Conservation (phyloP, 2,888 invertebrate species). For the Drymonia ruficornis region DNA sequence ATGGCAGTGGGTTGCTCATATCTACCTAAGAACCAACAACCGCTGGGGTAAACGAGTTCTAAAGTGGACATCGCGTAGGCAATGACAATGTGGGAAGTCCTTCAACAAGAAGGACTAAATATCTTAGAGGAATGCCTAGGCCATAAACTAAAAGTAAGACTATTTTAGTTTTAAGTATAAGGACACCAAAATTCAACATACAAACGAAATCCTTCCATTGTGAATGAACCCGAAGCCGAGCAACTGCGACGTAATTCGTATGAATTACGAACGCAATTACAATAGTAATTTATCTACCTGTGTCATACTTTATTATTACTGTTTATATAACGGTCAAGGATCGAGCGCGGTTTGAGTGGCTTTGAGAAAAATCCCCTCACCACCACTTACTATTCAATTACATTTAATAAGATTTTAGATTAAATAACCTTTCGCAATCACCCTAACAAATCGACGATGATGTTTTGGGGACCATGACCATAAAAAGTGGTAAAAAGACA, state of each 20-base stretch:
- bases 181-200: no score
- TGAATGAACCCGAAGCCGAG: conserved; percentile 12
- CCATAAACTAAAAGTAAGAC: no score
- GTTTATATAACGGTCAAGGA: conserved; percentile 23
- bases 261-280: conserved; percentile 18
- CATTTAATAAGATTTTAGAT: no score
- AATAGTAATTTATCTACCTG: conserved; percentile 12
- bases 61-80: conserved; percentile 5
- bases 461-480: no score
- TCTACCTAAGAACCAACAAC: conserved; percentile 5
- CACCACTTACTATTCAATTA: background rate
- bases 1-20: conserved; percentile 2
- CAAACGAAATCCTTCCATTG: background rate
- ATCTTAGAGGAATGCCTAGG: no score
- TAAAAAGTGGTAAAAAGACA: no score
- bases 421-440: no score
- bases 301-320: conserved; percentile 11
- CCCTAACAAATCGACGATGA: no score
- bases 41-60: conserved; percentile 9
- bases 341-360: background rate
- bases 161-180: no score
- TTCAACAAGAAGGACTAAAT: no score
- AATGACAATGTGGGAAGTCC: background rate
- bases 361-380: background rate
- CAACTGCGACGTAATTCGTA: conserved; percentile 14